Percentiles rank a stretch among this genome's conserved stretches.
Evolutionary conservation across 2,888 invertebrate species (phyloP).

Genomic region (Seira ritae): DNA sequence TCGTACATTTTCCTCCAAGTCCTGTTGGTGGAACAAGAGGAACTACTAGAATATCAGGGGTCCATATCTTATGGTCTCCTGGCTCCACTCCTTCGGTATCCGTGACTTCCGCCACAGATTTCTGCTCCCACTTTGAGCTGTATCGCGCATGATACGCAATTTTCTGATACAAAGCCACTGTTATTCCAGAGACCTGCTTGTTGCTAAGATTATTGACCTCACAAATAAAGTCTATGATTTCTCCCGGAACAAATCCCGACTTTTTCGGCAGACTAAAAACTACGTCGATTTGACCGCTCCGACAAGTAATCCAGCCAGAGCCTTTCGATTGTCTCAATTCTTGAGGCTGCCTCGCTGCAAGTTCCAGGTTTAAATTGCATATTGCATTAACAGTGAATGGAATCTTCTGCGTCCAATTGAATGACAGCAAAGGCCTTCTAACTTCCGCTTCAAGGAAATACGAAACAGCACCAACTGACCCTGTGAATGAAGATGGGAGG

Average conservation of each 20-base stretch:
- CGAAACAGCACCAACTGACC: conserved; percentile 84
- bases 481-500: conserved; percentile 88
- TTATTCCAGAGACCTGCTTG: conserved; percentile 41
- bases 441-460: conserved; percentile 87
- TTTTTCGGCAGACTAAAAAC: conserved; percentile 14
- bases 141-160: conserved; percentile 21
- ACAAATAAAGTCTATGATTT: conserved; percentile 32
- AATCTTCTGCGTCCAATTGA: conserved; percentile 13
- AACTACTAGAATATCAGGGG: conserved; percentile 24
- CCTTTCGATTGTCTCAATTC: conserved; percentile 40
- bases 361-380: conserved; percentile 55
- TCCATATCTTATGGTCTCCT: conserved; percentile 41
- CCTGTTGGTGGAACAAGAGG: conserved; percentile 42
- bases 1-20: conserved; percentile 34
- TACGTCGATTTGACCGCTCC: conserved; percentile 50
- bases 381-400: conserved; percentile 59
- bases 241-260: conserved; percentile 59
- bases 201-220: conserved; percentile 51
- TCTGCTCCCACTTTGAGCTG: conserved; percentile 14
- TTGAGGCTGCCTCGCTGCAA: neutral
- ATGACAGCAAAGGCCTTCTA: conserved; percentile 85
- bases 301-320: conserved; percentile 45
- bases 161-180: conserved; percentile 40
- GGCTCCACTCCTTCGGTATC: conserved; percentile 44
- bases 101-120: conserved; percentile 24